Percentiles rank a stretch among this genome's conserved stretches.
Conservation (phyloP, 2,113 vertebrate species). For the Rhinolophus ferrumequinum region DNA sequence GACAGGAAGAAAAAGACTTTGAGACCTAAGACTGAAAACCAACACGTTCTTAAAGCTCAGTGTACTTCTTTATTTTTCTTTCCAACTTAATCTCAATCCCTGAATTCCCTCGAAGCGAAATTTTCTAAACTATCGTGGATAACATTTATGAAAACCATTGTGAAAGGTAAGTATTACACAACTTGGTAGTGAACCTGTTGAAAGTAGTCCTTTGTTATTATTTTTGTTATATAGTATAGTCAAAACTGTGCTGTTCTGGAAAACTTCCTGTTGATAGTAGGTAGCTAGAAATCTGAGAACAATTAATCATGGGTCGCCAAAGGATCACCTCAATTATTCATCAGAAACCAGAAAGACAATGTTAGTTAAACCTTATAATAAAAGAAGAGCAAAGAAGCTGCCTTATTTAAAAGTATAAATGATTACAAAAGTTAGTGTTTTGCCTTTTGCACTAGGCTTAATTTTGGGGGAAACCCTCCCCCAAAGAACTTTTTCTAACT, state of each 20-base stretch:
- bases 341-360: neutral
- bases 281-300: neutral
- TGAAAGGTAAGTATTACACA: neutral
- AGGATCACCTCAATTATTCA: conserved; percentile 27
- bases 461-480: neutral
- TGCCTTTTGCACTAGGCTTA: neutral
- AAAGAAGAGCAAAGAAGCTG: neutral
- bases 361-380: neutral
- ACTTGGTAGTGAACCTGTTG: neutral
- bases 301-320: neutral
- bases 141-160: neutral
- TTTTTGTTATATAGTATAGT: neutral
- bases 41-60: neutral
- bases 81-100: conserved; percentile 1
- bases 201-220: conserved; percentile 18
- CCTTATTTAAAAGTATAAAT: neutral
- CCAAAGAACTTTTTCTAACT: neutral
- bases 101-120: neutral
- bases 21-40: neutral
- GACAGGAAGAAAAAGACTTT: neutral
- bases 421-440: neutral
- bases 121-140: neutral
- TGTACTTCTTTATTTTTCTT: neutral
- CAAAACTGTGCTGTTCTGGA: neutral
- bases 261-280: conserved; percentile 3